A percentile compares a stretch with the other conserved stretches of the same genome.
Conservation (phyloP, 30 jellyfish, hydroid and myxozoan species). For the Cassiopea andromeda region DNA sequence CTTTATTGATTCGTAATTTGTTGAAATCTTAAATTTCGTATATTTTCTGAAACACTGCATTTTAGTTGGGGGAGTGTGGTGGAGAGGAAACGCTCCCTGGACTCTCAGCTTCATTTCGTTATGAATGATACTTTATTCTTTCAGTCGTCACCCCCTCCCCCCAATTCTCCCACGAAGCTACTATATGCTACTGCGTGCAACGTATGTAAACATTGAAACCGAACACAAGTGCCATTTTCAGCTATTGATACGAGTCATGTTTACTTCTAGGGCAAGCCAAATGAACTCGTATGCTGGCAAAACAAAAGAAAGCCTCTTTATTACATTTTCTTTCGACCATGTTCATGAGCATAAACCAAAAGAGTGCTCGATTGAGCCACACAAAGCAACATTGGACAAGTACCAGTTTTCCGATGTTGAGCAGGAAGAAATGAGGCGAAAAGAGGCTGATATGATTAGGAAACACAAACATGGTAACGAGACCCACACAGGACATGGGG, state of each 20-base stretch:
- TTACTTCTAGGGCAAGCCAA: constrained; percentile 57
- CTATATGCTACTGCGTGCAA: too few species aligned
- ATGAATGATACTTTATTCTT: too few species aligned
- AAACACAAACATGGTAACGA: constrained; percentile 40
- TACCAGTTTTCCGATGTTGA: constrained; percentile 43
- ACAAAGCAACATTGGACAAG: constrained; percentile 53
- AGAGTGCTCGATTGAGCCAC: constrained; percentile 36
- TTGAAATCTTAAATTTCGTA: too few species aligned
- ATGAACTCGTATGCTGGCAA: constrained; percentile 53
- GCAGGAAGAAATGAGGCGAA: constrained; percentile 35
- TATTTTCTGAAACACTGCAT: too few species aligned
- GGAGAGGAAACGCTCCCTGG: too few species aligned
- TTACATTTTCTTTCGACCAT: constrained; percentile 53
- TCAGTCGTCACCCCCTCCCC: too few species aligned
- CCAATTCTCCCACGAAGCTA: too few species aligned
- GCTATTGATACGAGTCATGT: not conserved
- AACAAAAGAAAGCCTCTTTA: constrained; percentile 25
- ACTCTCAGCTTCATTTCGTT: too few species aligned
- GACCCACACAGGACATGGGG: constrained; percentile 28
- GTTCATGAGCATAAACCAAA: constrained; percentile 61
- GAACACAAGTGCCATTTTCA: too few species aligned
- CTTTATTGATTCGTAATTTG: too few species aligned
- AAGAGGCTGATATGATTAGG: constrained; percentile 14
- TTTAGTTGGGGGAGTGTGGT: too few species aligned
- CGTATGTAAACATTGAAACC: too few species aligned